Base-by-base conservation (phyloP, 2,888 invertebrate genomes). In the Yponomeuta evonymella region DNA sequence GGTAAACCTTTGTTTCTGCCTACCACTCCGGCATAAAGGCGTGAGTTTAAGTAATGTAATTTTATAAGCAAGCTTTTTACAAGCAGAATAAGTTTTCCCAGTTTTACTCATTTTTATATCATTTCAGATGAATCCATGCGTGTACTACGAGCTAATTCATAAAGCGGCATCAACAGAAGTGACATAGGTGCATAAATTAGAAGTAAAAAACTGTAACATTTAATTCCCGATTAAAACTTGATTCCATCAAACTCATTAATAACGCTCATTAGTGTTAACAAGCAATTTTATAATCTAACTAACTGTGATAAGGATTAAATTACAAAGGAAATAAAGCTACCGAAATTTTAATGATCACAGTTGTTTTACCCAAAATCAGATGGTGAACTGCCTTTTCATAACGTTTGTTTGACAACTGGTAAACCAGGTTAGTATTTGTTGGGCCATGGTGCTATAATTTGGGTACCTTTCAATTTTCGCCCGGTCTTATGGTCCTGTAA, bases 181-280 rank as follows among this genome's bases (percentile, higher is more conserved):
- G 51, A 58, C 12, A 58, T 8, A 58, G 15, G 51, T 15, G 51
- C 12, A 58, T 58, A 58, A 58, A 58, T 65, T 29, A 9, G 23
- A 33, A 65, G 33, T 12, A 29, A 30, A 65, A 65, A 65, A 65
- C 65, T 33, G 12, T 65, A 65, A 30, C 65, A 65, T 11, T 29
- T 65, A 30, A 65, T 30, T 65, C 33, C 29, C 65, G 65, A 65
- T 65, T 65, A 65, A 65, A 65, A 29, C 33, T 65, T 29, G 65
- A 65, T 33, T 29, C 30, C 33, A 65, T 65, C 33, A 65, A 64
- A 10, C 65, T 65, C 33, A 29, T 33, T 33, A 65, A 65, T 65
- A 30, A 65, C 33, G 65, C 33, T 65, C 65, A 65, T 65, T 65
- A 65, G 33, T 65, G 65, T 30, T 65, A 29, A 65, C 29, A 65